These are phyloP conservation scores for Podarcis lilfordi DNA, from an alignment of 2,797 vertebrate species.

Conservation along the genomic window DNA sequence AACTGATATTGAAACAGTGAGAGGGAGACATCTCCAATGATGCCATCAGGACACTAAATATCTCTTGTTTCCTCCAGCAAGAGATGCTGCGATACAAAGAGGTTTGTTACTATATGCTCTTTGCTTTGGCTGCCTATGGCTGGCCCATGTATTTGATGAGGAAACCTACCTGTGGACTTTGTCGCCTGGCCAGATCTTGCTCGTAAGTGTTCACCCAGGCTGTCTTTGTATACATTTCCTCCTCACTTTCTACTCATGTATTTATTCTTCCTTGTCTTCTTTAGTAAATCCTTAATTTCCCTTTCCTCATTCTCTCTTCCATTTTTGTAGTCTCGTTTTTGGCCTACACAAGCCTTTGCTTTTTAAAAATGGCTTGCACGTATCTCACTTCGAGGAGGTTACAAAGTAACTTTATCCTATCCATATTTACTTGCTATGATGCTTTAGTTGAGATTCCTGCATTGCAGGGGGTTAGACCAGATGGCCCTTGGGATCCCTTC, in stretches of 20 bases:
- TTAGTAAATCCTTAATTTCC: background rate
- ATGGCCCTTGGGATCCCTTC: no score
- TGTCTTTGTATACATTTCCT: background rate
- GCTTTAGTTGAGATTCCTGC: background rate
- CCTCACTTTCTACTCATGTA: background rate
- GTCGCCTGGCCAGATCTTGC: slow-evolving; percentile 94
- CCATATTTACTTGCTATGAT: background rate
- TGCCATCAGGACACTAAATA: slow-evolving; percentile 15
- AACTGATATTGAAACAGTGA: background rate
- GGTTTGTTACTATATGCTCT: slow-evolving; percentile 99
- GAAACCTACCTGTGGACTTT: slow-evolving; percentile 94
- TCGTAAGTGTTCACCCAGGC: slow-evolving; percentile 84
- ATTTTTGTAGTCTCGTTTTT: background rate
- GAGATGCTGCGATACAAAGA: slow-evolving; percentile 99
- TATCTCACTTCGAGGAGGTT: background rate
- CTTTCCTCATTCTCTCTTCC: rapidly evolving
- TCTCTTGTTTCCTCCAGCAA: slow-evolving; percentile 78
- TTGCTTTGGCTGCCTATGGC: slow-evolving; percentile 96
- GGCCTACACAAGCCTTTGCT: rapidly evolving
- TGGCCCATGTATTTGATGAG: slow-evolving; percentile 99
- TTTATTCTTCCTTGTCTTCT: rapidly evolving
- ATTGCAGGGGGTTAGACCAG: no score
- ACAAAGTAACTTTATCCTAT: background rate
- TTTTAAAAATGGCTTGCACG: background rate
- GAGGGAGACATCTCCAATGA: rapidly evolving